A percentile compares a stretch with the other conserved stretches of the same genome.
Conservation (phyloP, 1,140 invertebrate species). For the Matsumurasca onukii region DNA sequence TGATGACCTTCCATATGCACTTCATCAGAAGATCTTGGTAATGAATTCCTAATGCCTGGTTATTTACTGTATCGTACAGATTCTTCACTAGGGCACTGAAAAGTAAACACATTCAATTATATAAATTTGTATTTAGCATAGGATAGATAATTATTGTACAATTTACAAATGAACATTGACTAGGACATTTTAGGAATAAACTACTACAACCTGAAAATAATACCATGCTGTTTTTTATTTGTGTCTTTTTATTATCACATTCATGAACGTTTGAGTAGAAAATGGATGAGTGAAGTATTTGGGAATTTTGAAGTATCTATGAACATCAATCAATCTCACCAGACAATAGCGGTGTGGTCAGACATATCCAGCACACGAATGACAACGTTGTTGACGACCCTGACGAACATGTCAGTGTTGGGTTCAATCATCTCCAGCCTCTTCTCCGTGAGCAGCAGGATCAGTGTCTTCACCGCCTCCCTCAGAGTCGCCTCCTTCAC, state of each 20-base stretch:
- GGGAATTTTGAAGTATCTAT: no score
- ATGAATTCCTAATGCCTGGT: conserved; percentile 29
- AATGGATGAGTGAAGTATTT: no score
- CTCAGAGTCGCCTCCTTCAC: conserved; percentile 36
- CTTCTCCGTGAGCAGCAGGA: conserved; percentile 39
- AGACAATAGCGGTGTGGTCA: conserved; percentile 41
- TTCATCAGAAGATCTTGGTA: conserved; percentile 42
- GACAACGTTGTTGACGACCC: conserved; percentile 42
- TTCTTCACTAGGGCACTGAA: conserved; percentile 41
- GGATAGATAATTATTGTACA: no score
- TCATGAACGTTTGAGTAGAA: no score
- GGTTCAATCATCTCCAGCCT: conserved; percentile 33
- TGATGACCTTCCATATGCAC: conserved; percentile 44
- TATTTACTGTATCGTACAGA: conserved; percentile 38
- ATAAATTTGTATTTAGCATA: no score
- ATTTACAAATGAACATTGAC: no score
- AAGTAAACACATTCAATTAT: neutral
- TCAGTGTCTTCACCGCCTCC: conserved; percentile 35
- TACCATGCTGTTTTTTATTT: no score
- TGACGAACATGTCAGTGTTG: conserved; percentile 39
- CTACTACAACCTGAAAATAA: no score
- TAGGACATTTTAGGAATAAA: no score
- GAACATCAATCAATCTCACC: no score
- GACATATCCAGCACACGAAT: conserved; percentile 42
- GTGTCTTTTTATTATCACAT: no score